phyloP scores from a whole-genome alignment of 2,888 invertebrate genomes.

The Drosophila kuntzei region DNA sequence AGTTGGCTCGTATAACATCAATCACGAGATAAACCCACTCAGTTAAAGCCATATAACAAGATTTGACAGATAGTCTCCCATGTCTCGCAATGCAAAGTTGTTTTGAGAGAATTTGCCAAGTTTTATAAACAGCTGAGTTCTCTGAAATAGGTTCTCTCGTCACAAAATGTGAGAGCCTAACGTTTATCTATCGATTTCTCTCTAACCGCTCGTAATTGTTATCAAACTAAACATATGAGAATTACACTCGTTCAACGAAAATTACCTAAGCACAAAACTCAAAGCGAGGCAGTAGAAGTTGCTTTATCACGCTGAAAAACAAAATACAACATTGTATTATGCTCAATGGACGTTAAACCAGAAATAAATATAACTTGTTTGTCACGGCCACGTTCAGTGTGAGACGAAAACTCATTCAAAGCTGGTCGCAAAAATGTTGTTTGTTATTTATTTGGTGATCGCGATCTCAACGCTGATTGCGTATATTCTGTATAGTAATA shows the following conservation, averaged over 20 bases:
- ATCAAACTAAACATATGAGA: neutral
- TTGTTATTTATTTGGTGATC: conserved; percentile 44
- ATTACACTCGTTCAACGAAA: neutral
- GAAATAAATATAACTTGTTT: neutral
- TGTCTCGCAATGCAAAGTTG: neutral
- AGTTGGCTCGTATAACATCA: conserved; percentile 3
- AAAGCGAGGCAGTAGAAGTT: neutral
- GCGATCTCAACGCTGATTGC: conserved; percentile 39
- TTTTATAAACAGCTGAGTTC: neutral
- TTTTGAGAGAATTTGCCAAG: conserved; percentile 3
- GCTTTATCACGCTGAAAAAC: conserved; percentile 8
- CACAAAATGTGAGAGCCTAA: neutral
- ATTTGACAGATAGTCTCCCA: neutral
- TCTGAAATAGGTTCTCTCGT: conserved; percentile 1
- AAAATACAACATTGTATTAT: neutral
- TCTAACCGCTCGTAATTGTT: too few relatives aligned
- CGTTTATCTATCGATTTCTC: neutral
- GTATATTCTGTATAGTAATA: conserved; percentile 42
- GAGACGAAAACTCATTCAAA: neutral
- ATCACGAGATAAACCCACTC: conserved; percentile 9
- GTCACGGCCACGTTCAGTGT: conserved; percentile 7
- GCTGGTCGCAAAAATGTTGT: conserved; percentile 30
- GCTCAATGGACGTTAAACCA: neutral
- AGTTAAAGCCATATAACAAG: neutral
- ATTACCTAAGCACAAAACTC: neutral